Conservation (phyloP, 2,888 invertebrate genomes). For the Congeria kusceri region DNA sequence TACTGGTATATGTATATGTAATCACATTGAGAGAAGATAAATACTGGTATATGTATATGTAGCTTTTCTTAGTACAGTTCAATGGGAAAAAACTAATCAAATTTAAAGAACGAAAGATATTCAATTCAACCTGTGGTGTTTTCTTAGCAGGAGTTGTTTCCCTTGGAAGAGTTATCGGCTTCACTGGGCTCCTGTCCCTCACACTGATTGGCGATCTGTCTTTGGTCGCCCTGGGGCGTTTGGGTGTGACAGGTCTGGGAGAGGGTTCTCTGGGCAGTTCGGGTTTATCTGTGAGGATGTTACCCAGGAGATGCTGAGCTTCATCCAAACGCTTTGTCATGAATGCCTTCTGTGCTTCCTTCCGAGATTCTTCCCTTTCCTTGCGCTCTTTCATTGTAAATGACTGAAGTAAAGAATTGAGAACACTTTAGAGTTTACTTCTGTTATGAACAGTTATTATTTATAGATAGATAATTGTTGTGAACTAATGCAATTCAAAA, state of each 20-base stretch:
- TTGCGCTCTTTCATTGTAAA: slow-evolving; percentile 42
- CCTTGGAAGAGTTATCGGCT: background rate
- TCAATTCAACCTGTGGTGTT: too few species aligned
- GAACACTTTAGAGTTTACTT: too few species aligned
- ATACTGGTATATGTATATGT: too few species aligned
- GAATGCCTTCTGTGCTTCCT: slow-evolving; percentile 57
- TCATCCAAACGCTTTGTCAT: slow-evolving; percentile 74
- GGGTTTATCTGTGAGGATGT: slow-evolving; percentile 75
- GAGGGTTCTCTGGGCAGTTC: slow-evolving; percentile 67
- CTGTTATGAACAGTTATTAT: background rate
- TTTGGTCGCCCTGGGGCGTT: slow-evolving; percentile 30
- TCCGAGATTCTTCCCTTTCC: slow-evolving; percentile 63
- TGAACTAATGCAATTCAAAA: background rate
- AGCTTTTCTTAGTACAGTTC: too few species aligned
- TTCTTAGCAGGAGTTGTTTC: background rate
- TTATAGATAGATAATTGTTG: background rate
- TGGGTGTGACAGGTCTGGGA: slow-evolving; percentile 39
- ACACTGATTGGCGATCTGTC: slow-evolving; percentile 47
- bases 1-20: too few species aligned
- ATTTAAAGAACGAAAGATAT: too few species aligned
- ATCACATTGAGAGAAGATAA: too few species aligned
- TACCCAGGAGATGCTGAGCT: slow-evolving; percentile 78
- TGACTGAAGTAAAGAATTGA: slow-evolving; percentile 32
- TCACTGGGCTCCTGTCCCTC: slow-evolving; percentile 15
- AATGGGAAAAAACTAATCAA: too few species aligned